A percentile compares a stretch with the other conserved stretches of the same genome.
phyloP scores from a whole-genome alignment of 1,140 invertebrate genomes.

The Eumeta japonica region DNA sequence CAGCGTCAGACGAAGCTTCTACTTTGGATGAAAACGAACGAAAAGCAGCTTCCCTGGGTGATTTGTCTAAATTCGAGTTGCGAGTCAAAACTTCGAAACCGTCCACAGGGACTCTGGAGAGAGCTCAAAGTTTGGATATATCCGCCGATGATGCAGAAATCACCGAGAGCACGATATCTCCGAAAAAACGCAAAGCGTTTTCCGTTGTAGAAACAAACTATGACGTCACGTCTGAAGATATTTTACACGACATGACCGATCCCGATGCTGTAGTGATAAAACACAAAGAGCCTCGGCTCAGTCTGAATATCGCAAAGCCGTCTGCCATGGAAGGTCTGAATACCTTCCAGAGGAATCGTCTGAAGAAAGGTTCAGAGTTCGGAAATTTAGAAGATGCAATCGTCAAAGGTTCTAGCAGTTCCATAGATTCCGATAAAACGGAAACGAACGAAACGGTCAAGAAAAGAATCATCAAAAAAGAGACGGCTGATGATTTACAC shows the following conservation, averaged over 20 bases:
- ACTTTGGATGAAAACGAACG: constrained; percentile 65
- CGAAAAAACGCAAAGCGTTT: constrained; percentile 68
- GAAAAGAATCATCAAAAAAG: constrained; percentile 19
- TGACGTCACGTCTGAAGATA: constrained; percentile 36
- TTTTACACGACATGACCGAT: constrained; percentile 40
- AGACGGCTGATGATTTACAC: constrained; percentile 30
- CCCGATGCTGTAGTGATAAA: constrained; percentile 39
- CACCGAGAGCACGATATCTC: constrained; percentile 59
- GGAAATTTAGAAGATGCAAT: constrained; percentile 75
- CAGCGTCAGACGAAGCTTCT: constrained; percentile 51
- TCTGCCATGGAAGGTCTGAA: constrained; percentile 65
- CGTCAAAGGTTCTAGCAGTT: constrained; percentile 53
- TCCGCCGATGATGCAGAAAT: constrained; percentile 60
- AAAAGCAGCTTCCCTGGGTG: constrained; percentile 78
- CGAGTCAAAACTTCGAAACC: constrained; percentile 52
- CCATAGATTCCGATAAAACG: constrained; percentile 43
- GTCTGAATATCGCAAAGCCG: constrained; percentile 54
- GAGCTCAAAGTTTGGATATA: constrained; percentile 80
- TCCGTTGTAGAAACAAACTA: constrained; percentile 54
- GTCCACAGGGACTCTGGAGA: constrained; percentile 64
- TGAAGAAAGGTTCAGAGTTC: constrained; percentile 74
- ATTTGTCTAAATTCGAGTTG: constrained; percentile 72
- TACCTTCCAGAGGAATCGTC: constrained; percentile 64
- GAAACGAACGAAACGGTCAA: constrained; percentile 24
- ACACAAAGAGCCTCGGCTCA: constrained; percentile 65